phyloP scores from a whole-genome alignment of 2,888 invertebrate genomes.

The Linyphia triangularis region DNA sequence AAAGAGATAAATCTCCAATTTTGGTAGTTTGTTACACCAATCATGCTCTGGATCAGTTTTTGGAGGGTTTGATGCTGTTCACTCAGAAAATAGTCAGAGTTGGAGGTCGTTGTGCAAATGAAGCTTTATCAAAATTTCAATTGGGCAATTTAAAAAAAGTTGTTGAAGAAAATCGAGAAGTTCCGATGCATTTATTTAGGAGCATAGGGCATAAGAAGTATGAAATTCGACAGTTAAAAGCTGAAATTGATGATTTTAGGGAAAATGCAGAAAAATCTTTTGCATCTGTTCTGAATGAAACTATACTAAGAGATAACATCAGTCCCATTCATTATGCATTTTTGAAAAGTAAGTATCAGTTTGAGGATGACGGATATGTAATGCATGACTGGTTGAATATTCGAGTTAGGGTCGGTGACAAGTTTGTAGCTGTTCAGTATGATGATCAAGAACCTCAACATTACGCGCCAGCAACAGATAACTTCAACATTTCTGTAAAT shows the following conservation, averaged over 20 bases:
- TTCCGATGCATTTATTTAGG: slow-evolving; percentile 20
- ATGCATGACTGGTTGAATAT: slow-evolving; percentile 61
- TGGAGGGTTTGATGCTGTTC: slow-evolving; percentile 85
- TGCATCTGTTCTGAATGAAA: slow-evolving; percentile 22
- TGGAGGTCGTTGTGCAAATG: slow-evolving; percentile 85
- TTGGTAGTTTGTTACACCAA: slow-evolving; percentile 91
- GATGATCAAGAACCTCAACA: neutral
- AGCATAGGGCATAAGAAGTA: slow-evolving; percentile 20
- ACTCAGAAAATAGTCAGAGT: slow-evolving; percentile 85
- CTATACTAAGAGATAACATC: neutral
- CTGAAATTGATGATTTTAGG: slow-evolving; percentile 18
- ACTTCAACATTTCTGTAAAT: neutral
- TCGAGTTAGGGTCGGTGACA: neutral
- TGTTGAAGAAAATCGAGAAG: slow-evolving; percentile 1
- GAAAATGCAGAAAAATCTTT: neutral
- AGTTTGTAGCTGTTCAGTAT: neutral
- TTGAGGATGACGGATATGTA: slow-evolving; percentile 38
- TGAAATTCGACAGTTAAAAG: slow-evolving; percentile 13
- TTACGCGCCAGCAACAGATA: neutral
- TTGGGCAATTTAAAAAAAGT: slow-evolving; percentile 29
- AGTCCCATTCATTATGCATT: neutral
- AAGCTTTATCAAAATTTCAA: slow-evolving; percentile 80
- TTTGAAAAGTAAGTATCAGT: slow-evolving; percentile 5
- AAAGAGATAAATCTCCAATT: slow-evolving; percentile 82
- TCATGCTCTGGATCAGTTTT: slow-evolving; percentile 91